phyloP scores from a whole-genome alignment of 1,140 invertebrate genomes.

The Achatina immaculata region DNA sequence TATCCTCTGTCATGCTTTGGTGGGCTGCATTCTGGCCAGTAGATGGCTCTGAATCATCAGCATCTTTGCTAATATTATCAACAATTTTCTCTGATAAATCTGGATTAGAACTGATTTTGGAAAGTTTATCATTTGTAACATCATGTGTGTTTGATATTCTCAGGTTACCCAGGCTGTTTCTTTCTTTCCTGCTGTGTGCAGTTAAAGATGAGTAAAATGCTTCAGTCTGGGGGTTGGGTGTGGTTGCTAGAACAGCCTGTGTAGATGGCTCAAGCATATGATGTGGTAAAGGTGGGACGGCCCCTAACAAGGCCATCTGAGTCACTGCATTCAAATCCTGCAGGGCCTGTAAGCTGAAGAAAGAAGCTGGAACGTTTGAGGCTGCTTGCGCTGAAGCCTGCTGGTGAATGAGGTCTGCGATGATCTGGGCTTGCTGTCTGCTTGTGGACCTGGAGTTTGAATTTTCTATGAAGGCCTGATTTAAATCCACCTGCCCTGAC shows the following conservation, averaged over 20 bases:
- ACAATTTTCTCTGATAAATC: neutral
- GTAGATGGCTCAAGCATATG: neutral
- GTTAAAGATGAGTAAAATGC: neutral
- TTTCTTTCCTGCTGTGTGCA: neutral
- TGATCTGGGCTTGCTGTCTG: slow-evolving; percentile 57
- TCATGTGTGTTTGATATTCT: neutral
- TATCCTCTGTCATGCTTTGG: neutral
- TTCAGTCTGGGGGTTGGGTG: neutral
- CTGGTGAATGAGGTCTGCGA: slow-evolving; percentile 58
- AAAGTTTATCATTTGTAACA: neutral
- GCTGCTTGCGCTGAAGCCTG: slow-evolving; percentile 45
- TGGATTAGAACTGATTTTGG: neutral
- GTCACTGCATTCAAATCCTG: slow-evolving; percentile 4
- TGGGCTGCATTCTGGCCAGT: neutral
- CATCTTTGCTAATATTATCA: neutral
- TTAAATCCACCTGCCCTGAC: slow-evolving; percentile 87
- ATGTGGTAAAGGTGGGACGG: slow-evolving; percentile 41
- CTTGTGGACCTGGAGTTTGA: slow-evolving; percentile 74
- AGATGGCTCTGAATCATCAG: neutral
- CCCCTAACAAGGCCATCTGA: slow-evolving; percentile 53
- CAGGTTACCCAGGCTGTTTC: neutral
- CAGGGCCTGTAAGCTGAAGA: neutral
- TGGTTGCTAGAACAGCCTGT: neutral
- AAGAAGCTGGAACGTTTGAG: neutral
- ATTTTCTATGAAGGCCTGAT: slow-evolving; percentile 89